Conservation (phyloP, 2,888 invertebrate species). For the Microctonus hyperodae region DNA sequence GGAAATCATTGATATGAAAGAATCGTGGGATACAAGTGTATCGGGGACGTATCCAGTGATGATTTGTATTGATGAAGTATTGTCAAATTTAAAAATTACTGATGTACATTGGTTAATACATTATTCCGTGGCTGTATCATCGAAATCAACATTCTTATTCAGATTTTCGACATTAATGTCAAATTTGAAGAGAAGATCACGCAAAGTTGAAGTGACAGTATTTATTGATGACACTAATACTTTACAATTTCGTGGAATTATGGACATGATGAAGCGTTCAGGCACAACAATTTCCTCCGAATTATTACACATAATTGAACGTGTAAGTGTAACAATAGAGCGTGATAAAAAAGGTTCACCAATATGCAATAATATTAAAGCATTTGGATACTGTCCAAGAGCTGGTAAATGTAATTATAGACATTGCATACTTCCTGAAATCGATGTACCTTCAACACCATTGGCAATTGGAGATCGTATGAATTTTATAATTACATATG, state of each 20-base stretch:
- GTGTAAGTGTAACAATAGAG: constrained; percentile 47
- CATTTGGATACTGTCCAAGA: constrained; percentile 72
- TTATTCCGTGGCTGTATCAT: constrained; percentile 72
- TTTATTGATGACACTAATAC: constrained; percentile 69
- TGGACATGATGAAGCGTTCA: constrained; percentile 67
- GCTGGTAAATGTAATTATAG: constrained; percentile 68
- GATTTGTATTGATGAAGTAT: constrained; percentile 74
- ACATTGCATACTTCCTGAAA: constrained; percentile 68
- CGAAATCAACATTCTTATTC: constrained; percentile 72
- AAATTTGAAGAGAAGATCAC: constrained; percentile 63
- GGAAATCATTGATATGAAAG: constrained; percentile 54
- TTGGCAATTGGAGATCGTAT: constrained; percentile 58
- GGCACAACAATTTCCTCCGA: constrained; percentile 49
- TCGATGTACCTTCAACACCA: constrained; percentile 66
- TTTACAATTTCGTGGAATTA: constrained; percentile 69
- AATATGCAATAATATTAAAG: constrained; percentile 70
- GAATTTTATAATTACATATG: constrained; percentile 50
- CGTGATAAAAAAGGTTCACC: constrained; percentile 64
- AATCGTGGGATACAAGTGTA: constrained; percentile 61
- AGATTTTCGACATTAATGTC: constrained; percentile 74
- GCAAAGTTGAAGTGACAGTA: constrained; percentile 63
- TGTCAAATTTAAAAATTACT: constrained; percentile 70
- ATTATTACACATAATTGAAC: constrained; percentile 37
- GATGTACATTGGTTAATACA: constrained; percentile 75
- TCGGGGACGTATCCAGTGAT: constrained; percentile 67